Conservation (phyloP, 1,140 invertebrate genomes). For the Ostrea denselamellosa region DNA sequence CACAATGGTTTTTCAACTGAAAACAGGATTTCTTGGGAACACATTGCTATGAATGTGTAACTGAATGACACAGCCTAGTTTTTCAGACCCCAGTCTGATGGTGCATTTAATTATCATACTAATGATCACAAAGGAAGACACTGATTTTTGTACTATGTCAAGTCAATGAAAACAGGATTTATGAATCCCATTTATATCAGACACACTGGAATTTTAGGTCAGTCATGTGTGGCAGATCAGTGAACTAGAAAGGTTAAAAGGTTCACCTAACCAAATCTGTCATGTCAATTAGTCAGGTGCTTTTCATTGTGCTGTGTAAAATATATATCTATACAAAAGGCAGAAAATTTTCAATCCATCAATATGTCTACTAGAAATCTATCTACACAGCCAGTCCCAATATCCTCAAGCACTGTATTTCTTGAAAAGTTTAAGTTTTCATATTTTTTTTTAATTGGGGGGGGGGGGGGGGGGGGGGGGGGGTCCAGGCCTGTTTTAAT, state of each 20-base stretch:
- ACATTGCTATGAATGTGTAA: not conserved
- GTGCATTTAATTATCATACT: not conserved
- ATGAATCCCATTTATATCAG: not conserved
- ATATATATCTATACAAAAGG: too few species aligned
- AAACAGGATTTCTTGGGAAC: not conserved
- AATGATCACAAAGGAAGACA: conserved; percentile 1
- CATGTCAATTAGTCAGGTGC: conserved; percentile 9
- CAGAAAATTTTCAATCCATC: too few species aligned
- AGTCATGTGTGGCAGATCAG: not conserved
- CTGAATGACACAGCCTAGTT: not conserved
- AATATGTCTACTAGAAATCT: too few species aligned
- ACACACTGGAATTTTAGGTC: not conserved
- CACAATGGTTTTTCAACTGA: not conserved
- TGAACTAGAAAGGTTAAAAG: conserved; percentile 18
- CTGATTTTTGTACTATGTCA: not conserved
- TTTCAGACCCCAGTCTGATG: not conserved
- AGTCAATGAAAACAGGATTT: not conserved
- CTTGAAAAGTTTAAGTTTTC: too few species aligned
- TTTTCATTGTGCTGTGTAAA: too few species aligned
- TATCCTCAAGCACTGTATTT: too few species aligned
- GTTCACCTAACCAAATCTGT: not conserved
- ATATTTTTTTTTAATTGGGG: too few species aligned
- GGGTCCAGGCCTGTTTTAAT: too few species aligned
- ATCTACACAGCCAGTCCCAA: too few species aligned
- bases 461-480: too few species aligned